Conservation (phyloP, 2,797 vertebrate species). For the Poeciliopsis gracilis region DNA sequence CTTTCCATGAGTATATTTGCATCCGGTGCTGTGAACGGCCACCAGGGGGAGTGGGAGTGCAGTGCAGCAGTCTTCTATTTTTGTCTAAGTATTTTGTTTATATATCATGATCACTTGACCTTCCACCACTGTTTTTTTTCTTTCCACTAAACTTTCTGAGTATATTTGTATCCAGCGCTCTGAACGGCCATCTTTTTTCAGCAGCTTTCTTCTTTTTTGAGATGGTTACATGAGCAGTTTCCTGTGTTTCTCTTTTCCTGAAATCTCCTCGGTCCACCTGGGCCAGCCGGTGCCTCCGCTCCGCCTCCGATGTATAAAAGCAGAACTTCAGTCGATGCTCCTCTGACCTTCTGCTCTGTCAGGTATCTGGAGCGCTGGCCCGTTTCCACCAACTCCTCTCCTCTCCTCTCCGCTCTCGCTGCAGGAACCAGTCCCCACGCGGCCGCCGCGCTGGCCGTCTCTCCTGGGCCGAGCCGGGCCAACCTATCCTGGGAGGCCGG, state of each 20-base stretch:
- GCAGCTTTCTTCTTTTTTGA: neutral
- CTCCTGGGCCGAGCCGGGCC: constrained; percentile 80
- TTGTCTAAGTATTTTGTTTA: no score
- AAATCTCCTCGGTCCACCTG: constrained; percentile 25
- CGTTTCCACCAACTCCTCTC: constrained; percentile 59
- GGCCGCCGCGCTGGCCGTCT: constrained; percentile 86
- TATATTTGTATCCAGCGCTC: neutral
- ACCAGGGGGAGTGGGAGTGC: no score
- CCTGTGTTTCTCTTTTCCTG: constrained; percentile 1
- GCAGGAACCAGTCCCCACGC: constrained; percentile 94
- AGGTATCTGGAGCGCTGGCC: constrained; percentile 57
- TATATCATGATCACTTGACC: no score
- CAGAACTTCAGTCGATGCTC: constrained; percentile 41
- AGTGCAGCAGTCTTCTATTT: no score
- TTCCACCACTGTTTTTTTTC: neutral
- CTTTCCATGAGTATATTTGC: neutral
- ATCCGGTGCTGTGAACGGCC: neutral
- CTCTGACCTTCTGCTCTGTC: constrained; percentile 50
- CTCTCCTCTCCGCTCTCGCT: constrained; percentile 56
- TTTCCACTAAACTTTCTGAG: neutral
- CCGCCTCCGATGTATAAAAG: constrained; percentile 56
- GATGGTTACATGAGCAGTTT: constrained; percentile 29
- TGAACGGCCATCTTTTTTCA: neutral
- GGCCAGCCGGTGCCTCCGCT: constrained; percentile 44
- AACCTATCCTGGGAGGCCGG: constrained; percentile 94